Percentiles rank a stretch among this genome's conserved stretches.
Conservation (phyloP, 1,140 invertebrate genomes). For the Reticulitermes speratus region DNA sequence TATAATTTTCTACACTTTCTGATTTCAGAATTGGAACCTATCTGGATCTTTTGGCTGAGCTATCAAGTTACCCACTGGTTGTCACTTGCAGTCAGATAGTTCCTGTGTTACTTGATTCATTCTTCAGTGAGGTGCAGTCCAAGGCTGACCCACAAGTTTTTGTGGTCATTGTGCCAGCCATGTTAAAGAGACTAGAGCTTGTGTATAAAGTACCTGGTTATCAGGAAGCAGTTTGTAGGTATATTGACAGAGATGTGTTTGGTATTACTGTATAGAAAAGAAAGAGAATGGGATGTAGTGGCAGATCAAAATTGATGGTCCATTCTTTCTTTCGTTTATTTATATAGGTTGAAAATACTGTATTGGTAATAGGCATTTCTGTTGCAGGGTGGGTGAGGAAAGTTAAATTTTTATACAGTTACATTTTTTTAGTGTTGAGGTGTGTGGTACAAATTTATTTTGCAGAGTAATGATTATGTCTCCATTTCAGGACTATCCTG, state of each 20-base stretch:
- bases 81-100: constrained; percentile 30
- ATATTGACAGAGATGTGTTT: not conserved
- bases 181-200: constrained; percentile 25
- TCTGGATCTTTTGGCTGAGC: constrained; percentile 24
- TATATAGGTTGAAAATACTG: too few relatives aligned
- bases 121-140: constrained; percentile 22
- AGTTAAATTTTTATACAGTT: too few relatives aligned
- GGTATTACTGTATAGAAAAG: too few relatives aligned
- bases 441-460: too few relatives aligned
- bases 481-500: constrained; percentile 24
- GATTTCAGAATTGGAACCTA: constrained; percentile 24
- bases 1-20: not conserved
- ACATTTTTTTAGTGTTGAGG: too few relatives aligned
- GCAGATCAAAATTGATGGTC: too few relatives aligned
- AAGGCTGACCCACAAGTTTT: constrained; percentile 21
- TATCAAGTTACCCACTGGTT: constrained; percentile 30
- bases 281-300: too few relatives aligned
- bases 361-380: too few relatives aligned
- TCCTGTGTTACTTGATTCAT: constrained; percentile 28
- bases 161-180: constrained; percentile 20
- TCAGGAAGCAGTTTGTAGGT: constrained; percentile 26
- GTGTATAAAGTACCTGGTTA: constrained; percentile 31
- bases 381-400: too few relatives aligned
- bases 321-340: too few relatives aligned
- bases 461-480: not conserved